phyloP scores from a whole-genome alignment of 2,797 vertebrate species.

The Amazona ochrocephala region DNA sequence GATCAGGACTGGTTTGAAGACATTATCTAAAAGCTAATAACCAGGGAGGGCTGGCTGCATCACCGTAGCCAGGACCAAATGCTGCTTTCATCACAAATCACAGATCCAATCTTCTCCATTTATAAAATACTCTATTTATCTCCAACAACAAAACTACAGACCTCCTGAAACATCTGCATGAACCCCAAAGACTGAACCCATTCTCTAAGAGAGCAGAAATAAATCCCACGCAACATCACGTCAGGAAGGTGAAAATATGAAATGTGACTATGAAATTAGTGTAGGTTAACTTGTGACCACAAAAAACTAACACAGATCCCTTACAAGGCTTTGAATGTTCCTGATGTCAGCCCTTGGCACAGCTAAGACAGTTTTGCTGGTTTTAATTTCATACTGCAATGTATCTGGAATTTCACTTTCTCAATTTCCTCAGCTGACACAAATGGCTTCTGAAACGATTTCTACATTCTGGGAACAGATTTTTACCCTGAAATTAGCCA shows the following conservation, averaged over 20 bases:
- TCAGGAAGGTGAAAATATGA: not conserved
- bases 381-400: not conserved
- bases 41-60: not conserved
- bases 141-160: not conserved
- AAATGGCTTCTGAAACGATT: slow-evolving; percentile 15
- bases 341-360: not conserved
- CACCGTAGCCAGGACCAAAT: not conserved
- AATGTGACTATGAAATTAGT: not conserved
- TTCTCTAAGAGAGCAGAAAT: not conserved
- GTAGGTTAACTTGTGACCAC: not conserved
- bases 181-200: not conserved
- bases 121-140: not conserved
- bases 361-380: not conserved
- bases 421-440: not conserved
- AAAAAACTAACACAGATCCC: not conserved
- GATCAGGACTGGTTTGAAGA: not conserved
- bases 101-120: not conserved
- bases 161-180: not conserved
- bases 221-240: not conserved
- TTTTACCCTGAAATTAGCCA: slow-evolving; percentile 19
- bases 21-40: not conserved
- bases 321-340: not conserved
- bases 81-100: not conserved
- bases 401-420: not conserved
- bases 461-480: not conserved